These are phyloP conservation scores for Urosaurus nigricauda DNA, from an alignment of 2,797 vertebrate genomes.

Conservation along the genomic window DNA sequence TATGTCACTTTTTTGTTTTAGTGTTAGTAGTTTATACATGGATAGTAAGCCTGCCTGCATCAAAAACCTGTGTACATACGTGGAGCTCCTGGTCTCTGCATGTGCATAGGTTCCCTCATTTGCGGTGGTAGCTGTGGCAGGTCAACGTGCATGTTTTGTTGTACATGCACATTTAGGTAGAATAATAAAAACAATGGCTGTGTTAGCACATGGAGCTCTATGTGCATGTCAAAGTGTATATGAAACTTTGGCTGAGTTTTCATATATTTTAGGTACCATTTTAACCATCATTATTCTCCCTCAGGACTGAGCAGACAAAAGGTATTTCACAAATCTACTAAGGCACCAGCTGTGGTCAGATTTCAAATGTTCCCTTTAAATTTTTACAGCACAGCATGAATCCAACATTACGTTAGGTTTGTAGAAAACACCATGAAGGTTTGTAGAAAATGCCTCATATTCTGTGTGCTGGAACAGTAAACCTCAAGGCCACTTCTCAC, in stretches of 20 bases:
- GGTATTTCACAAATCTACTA: neutral
- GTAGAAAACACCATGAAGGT: neutral
- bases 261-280: neutral
- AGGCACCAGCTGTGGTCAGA: neutral
- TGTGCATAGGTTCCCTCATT: neutral
- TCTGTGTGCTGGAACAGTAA: neutral
- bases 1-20: neutral
- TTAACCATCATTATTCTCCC: neutral
- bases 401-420: neutral
- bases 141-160: neutral
- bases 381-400: neutral
- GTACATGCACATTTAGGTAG: neutral
- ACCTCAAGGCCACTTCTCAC: neutral
- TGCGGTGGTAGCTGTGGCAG: neutral
- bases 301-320: neutral
- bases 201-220: neutral
- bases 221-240: no score
- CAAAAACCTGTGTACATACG: neutral
- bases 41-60: no score
- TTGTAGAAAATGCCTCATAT: neutral
- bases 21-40: neutral
- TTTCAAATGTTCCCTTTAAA: neutral
- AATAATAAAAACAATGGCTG: neutral
- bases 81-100: neutral
- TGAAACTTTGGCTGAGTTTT: neutral